Conservation (phyloP, 2,113 vertebrate species). For the Catagonus wagneri region DNA sequence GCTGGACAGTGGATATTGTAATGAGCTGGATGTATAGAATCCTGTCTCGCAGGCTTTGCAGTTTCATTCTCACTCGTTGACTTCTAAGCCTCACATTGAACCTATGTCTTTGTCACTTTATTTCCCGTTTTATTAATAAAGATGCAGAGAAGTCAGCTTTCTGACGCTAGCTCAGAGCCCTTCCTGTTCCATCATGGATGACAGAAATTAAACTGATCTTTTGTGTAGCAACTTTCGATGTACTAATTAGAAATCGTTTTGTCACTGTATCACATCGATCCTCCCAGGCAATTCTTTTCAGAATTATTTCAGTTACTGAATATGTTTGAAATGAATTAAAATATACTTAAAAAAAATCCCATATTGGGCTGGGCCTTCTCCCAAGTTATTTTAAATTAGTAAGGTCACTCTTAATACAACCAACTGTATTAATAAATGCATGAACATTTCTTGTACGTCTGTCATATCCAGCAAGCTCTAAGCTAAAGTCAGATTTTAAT, state of each 20-base stretch:
- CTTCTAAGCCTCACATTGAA: background rate
- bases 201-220: conserved; percentile 56
- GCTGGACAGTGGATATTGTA: background rate
- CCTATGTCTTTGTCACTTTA: background rate
- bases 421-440: conserved; percentile 79
- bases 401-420: conserved; percentile 74
- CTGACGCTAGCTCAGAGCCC: background rate
- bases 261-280: background rate
- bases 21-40: background rate
- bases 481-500: conserved; percentile 76
- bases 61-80: conserved; percentile 1
- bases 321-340: conserved; percentile 75
- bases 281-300: conserved; percentile 64
- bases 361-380: conserved; percentile 73
- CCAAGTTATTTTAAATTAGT: conserved; percentile 77
- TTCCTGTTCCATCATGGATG: background rate
- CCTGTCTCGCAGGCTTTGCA: background rate
- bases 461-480: conserved; percentile 63
- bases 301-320: conserved; percentile 68
- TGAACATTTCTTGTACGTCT: conserved; percentile 69
- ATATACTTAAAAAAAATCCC: conserved; percentile 50
- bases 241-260: conserved; percentile 65
- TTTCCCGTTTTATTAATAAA: conserved; percentile 44
- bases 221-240: conserved; percentile 49
- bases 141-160: background rate